Evolutionary conservation across 2,113 vertebrate genomes (phyloP).

Genomic region (Chaetodon trifascialis): DNA sequence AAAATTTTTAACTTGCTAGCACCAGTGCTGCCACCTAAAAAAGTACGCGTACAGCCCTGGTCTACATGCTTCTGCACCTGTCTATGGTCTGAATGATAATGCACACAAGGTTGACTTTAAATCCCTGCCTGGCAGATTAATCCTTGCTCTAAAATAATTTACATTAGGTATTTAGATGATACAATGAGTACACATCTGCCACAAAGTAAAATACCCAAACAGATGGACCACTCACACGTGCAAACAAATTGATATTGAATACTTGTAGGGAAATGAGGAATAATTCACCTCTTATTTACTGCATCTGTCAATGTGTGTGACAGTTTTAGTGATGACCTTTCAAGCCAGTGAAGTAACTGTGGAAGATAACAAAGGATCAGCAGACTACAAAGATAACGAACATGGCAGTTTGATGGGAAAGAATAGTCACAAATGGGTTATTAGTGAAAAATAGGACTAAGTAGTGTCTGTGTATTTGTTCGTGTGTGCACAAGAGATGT

Average conservation of each 20-base stretch:
- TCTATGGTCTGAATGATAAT: conserved; percentile 10
- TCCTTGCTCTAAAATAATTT: neutral
- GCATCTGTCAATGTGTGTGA: conserved; percentile 4
- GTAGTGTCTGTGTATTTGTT: neutral
- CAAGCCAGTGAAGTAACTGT: conserved; percentile 29
- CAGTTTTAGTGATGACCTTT: conserved; percentile 43
- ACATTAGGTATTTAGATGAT: conserved; percentile 1
- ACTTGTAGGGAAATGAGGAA: neutral
- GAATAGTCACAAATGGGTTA: conserved; percentile 14
- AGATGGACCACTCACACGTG: neutral
- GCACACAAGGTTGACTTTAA: neutral
- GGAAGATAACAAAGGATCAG: conserved; percentile 28
- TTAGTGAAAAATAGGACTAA: neutral
- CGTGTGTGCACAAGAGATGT: neutral
- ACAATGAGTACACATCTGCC: neutral
- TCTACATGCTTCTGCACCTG: no score
- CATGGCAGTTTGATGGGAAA: conserved; percentile 23
- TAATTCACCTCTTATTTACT: conserved; percentile 31
- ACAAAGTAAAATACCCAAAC: neutral
- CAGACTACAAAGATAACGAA: conserved; percentile 20
- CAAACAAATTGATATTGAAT: neutral
- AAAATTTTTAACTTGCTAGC: no score
- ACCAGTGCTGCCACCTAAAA: no score
- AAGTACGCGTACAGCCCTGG: no score
- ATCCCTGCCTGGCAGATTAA: conserved; percentile 11